Conservation (phyloP, 2,113 vertebrate species). For the Cariama cristata region DNA sequence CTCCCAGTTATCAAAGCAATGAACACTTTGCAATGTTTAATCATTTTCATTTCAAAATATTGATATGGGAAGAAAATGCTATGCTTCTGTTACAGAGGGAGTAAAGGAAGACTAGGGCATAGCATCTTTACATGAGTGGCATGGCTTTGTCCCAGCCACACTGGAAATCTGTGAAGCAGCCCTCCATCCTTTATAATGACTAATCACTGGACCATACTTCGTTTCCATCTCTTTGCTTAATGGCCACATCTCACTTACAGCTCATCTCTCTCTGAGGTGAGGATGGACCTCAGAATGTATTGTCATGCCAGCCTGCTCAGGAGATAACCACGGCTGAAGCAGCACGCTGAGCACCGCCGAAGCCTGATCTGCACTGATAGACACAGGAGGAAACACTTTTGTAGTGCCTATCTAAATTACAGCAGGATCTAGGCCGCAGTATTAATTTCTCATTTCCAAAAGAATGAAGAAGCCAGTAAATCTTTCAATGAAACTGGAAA, state of each 20-base stretch:
- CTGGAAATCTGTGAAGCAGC: neutral
- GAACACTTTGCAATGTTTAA: neutral
- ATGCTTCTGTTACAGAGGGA: neutral
- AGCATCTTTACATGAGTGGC: neutral
- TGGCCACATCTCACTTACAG: neutral
- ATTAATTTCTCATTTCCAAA: neutral
- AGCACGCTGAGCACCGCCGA: accelerated
- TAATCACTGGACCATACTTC: neutral
- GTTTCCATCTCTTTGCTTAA: neutral
- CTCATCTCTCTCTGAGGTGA: neutral
- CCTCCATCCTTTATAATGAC: neutral
- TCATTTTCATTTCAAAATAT: neutral
- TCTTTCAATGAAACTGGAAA: neutral
- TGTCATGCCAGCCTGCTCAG: neutral
- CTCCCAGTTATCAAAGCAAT: neutral
- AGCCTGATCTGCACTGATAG: accelerated
- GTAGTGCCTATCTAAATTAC: neutral
- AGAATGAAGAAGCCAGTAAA: neutral
- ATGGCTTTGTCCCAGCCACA: neutral
- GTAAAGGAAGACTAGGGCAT: neutral
- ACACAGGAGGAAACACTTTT: neutral
- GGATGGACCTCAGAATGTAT: neutral
- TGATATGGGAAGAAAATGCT: neutral
- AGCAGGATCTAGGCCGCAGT: neutral
- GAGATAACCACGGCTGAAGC: neutral